Conservation (phyloP, 2,888 invertebrate species). For the Ormyrus thymus region DNA sequence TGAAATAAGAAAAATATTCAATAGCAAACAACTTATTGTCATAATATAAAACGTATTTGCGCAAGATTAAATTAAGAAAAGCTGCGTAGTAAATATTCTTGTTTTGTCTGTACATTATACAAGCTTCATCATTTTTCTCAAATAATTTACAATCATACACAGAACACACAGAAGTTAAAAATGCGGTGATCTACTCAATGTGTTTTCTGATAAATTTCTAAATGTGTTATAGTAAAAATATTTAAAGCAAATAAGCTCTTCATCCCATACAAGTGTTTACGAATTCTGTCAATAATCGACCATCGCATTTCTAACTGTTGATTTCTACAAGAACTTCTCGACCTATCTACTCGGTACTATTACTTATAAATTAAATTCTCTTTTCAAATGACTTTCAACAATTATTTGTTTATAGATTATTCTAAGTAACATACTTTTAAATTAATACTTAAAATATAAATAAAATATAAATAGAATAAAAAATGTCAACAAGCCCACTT, state of each 20-base stretch:
- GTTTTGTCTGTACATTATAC: conserved; percentile 18
- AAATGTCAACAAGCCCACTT: too few species aligned
- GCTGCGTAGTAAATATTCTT: conserved; percentile 3
- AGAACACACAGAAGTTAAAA: conserved; percentile 16
- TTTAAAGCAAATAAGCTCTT: not conserved
- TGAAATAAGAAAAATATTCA: not conserved
- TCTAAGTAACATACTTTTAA: not conserved
- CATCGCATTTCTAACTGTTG: conserved; percentile 11
- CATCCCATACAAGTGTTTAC: not conserved
- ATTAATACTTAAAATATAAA: conserved; percentile 2
- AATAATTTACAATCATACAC: conserved; percentile 32
- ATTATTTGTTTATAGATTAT: not conserved
- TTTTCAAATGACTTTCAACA: conserved; percentile 15
- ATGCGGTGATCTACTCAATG: conserved; percentile 1
- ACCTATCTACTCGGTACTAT: conserved; percentile 31
- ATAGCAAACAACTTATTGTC: too few species aligned
- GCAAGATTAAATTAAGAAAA: not conserved
- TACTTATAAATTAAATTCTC: conserved; percentile 4
- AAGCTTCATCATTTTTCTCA: conserved; percentile 6
- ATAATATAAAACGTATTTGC: not conserved
- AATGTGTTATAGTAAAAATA: not conserved
- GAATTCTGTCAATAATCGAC: not conserved
- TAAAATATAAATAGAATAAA: too few species aligned
- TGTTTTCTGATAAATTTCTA: not conserved
- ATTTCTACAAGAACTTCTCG: not conserved